A percentile compares a stretch with the other conserved stretches of the same genome.
Evolutionary conservation across 2,113 vertebrate genomes (phyloP).

Genomic region (Leptosomus discolor): DNA sequence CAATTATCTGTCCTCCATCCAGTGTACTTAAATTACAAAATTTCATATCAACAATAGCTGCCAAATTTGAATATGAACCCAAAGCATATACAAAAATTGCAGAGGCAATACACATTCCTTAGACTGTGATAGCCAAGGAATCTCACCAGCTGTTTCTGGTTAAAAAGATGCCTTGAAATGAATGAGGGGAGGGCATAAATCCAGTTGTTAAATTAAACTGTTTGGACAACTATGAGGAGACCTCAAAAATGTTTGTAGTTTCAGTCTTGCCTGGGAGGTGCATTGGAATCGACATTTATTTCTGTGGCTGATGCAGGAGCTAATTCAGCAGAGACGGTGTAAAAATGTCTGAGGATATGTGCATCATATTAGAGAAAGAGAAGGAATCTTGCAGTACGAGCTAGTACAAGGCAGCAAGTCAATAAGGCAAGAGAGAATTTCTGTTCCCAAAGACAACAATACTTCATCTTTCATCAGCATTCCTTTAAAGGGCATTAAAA

Average conservation of each 20-base stretch:
- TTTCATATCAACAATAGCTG: not conserved
- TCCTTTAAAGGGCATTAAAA: not conserved
- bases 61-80: not conserved
- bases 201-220: not conserved
- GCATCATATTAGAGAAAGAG: not conserved
- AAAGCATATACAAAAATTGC: not conserved
- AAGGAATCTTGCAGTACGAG: not conserved
- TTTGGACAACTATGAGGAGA: not conserved
- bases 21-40: not conserved
- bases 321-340: not conserved
- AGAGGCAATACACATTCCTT: not conserved
- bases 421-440: not conserved
- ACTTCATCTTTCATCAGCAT: not conserved
- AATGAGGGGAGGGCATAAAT: not conserved
- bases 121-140: not conserved
- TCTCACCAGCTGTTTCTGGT: not conserved
- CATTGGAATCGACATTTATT: not conserved
- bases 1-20: not conserved
- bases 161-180: not conserved
- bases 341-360: not conserved
- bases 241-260: not conserved
- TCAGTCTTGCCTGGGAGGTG: not conserved
- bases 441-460: not conserved
- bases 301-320: not conserved
- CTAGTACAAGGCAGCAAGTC: not conserved